Evolutionary conservation across 2,888 invertebrate genomes (phyloP).

Genomic region (Torymus aiolomorphi): DNA sequence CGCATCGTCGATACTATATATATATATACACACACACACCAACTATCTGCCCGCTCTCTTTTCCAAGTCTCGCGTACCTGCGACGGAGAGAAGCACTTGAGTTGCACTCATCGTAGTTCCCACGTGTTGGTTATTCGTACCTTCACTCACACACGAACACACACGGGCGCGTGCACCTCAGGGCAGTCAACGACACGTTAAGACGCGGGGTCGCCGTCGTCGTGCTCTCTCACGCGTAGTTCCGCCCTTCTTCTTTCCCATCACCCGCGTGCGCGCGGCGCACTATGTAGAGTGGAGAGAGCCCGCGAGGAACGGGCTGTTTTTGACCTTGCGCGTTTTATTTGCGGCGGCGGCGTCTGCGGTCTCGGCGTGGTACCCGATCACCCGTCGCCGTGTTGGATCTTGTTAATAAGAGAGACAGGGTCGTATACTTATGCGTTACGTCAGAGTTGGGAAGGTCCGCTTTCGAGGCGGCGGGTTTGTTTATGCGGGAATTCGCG

Average conservation of each 20-base stretch:
- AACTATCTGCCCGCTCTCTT: neutral
- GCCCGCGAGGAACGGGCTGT: conserved; percentile 56
- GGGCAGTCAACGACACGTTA: conserved; percentile 68
- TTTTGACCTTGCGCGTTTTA: conserved; percentile 49
- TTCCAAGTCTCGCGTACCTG: neutral
- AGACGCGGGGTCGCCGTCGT: conserved; percentile 59
- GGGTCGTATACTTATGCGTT: too few relatives aligned
- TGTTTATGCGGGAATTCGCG: too few relatives aligned
- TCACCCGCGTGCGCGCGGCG: neutral
- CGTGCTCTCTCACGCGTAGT: conserved; percentile 69
- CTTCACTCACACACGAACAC: conserved; percentile 54
- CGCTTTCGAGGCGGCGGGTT: too few relatives aligned
- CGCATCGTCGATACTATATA: too few relatives aligned
- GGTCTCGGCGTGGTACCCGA: too few relatives aligned
- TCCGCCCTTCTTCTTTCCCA: conserved; percentile 67
- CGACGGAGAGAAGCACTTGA: conserved; percentile 54
- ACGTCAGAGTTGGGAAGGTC: too few relatives aligned
- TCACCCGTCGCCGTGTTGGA: too few relatives aligned
- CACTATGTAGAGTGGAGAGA: conserved; percentile 53
- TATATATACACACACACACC: too few relatives aligned
- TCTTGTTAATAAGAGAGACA: too few relatives aligned
- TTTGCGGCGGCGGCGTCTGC: too few relatives aligned
- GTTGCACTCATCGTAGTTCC: conserved; percentile 60
- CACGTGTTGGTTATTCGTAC: conserved; percentile 66
- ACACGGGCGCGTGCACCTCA: neutral